phyloP scores from a whole-genome alignment of 2,888 invertebrate species.

The Penaeus monodon region DNA sequence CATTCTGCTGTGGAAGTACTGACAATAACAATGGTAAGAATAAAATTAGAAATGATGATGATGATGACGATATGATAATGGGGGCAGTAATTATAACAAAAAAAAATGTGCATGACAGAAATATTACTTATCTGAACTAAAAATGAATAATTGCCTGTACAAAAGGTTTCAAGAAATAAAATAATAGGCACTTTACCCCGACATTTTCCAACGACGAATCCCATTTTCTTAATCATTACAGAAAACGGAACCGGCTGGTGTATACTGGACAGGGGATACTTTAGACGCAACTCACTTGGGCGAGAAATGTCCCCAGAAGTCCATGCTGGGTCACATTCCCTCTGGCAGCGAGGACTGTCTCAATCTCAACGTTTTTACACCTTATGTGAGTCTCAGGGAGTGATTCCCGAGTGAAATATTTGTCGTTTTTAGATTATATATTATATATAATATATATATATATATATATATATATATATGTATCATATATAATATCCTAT shows the following conservation, averaged over 20 bases:
- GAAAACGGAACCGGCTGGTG: slow-evolving; percentile 9
- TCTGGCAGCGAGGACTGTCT: slow-evolving; percentile 54
- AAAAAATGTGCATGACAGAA: too few species aligned
- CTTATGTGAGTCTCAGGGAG: slow-evolving; percentile 26
- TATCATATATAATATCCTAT: too few species aligned
- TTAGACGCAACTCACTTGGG: slow-evolving; percentile 31
- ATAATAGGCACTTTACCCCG: too few species aligned
- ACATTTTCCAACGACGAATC: neutral
- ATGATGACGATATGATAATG: too few species aligned
- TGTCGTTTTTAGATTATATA: neutral
- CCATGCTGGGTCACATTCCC: slow-evolving; percentile 29
- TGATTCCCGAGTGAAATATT: neutral
- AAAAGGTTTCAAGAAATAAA: too few species aligned
- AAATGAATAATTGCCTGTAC: too few species aligned
- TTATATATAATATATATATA: neutral
- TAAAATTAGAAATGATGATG: too few species aligned
- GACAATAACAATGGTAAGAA: too few species aligned
- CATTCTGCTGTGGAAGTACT: too few species aligned
- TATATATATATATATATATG: too few species aligned
- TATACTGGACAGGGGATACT: slow-evolving; percentile 33
- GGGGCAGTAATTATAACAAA: too few species aligned
- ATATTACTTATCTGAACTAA: too few species aligned
- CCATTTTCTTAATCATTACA: slow-evolving; percentile 9
- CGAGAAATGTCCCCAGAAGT: slow-evolving; percentile 43
- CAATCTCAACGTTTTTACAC: slow-evolving; percentile 50